Base-by-base conservation (phyloP, 2,113 vertebrate species). In the Eupsittula cactorum region DNA sequence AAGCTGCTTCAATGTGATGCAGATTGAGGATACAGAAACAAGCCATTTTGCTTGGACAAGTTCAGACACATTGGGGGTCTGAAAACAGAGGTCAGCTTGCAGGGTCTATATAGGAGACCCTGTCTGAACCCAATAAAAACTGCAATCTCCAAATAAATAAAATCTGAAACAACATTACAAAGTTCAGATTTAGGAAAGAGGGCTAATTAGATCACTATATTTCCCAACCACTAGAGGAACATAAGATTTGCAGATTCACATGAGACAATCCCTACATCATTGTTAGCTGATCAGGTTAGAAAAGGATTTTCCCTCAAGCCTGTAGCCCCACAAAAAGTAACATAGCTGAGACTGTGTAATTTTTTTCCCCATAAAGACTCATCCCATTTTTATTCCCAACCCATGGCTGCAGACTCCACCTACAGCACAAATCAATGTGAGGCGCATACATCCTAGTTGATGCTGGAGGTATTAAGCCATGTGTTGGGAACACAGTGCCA, bases 331-430 rank as follows among this genome's bases (percentile, higher is more conserved):
- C 3, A 8, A 75, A 53, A 92, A 68, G 17, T 11, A 68, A n/a
- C 2, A 1, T 13, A 59, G 41, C 42, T 47, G 60, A 84, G 47
- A 46, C 10, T 50, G 57, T n/a, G 13, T 60, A 0, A 0, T 27
- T 2, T 13, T 67, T 65, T 60, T 24, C 5, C 12, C 33, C 7
- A 3, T 25, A 25, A 53, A 88, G 64, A 19, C 35, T 71, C 21
- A 19, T n/a, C 11, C 8, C 1, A 2, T 49, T 79, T 87, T 81
- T 75, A 39, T 44, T 83, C 25, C 25, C 74, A 64, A 39, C 21
- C 35, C 18, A 19, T 15, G 8, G 23, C 11, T 73, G 63, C 59
- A 73, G 33, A 19, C n/a, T 46, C 14, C 39, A 60, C 19, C 25
- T 21, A 16, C 18, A 53, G 7, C 4, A 18, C 13, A 31, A n/a